Percentiles rank a stretch among this genome's conserved stretches.
Conservation (phyloP, 2,113 vertebrate species). For the Ptyas mucosa region DNA sequence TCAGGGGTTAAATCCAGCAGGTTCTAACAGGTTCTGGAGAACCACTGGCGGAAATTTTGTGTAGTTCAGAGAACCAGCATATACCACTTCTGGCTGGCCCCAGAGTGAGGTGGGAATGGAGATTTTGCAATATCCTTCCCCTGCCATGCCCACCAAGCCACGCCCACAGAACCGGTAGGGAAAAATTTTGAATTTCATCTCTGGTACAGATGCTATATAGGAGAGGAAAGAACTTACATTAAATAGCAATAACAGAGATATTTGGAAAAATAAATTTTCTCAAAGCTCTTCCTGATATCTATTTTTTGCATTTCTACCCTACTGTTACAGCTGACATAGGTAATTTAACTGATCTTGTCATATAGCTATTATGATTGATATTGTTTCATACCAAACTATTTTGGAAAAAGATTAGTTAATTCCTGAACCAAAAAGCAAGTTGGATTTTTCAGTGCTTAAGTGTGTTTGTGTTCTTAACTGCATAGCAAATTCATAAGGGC, state of each 20-base stretch:
- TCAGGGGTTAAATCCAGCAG: not conserved
- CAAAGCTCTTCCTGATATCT: not conserved
- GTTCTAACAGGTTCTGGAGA: too few species aligned
- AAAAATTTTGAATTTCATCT: too few species aligned
- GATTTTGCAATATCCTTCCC: too few species aligned
- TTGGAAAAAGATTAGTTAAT: not conserved
- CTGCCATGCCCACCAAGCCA: too few species aligned
- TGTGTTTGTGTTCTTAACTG: not conserved
- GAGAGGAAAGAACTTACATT: not conserved
- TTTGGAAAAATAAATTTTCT: not conserved
- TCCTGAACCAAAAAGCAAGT: not conserved
- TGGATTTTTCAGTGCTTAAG: not conserved
- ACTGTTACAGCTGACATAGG: not conserved
- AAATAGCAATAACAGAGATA: not conserved
- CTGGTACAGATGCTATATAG: not conserved
- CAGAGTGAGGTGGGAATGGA: too few species aligned
- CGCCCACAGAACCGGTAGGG: too few species aligned
- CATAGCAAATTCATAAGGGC: not conserved
- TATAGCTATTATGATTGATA: not conserved
- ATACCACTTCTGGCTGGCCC: too few species aligned
- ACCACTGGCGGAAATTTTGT: too few species aligned
- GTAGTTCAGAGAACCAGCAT: too few species aligned
- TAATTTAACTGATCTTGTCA: not conserved
- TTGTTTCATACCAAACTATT: not conserved
- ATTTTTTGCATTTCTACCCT: not conserved